Evolutionary conservation across 2,888 invertebrate species (phyloP), one percentile per base, ranked within the genome.

Genomic region (Nomada hirtipes): DNA sequence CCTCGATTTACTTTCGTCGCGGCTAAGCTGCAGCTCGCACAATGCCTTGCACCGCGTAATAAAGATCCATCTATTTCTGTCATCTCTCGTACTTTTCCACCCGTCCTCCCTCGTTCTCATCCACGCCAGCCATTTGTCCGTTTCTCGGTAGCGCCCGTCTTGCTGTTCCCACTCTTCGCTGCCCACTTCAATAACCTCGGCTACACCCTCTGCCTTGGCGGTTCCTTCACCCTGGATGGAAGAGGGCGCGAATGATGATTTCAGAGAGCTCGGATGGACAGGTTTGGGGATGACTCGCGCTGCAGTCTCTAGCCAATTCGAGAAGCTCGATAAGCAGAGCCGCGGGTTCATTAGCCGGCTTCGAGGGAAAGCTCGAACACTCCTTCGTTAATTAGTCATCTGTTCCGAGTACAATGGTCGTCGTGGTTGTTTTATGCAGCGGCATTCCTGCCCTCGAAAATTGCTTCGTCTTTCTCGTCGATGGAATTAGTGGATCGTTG

Each of bases 301-400:
- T 85, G 83, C 83, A 86, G 76, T 84, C 73, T 83, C 18, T 23
- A 26, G 86, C 85, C 88, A 90, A 90, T 90, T 90, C 86, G 88
- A 88, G 79, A 86, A 86, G 82, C 86, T 83, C 83, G 89, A 76
- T 67, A 83, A 79, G 81, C 83, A 78, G 71, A 71, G 80, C 84
- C 86, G 84, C 87, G 83, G 89, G 83, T 90, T 90, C 90, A 89
- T 90, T 86, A 89, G 77, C 84, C 82, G 79, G 76, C 2, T 73
- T 76, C 79, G 77, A 77, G 75, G 65, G 60, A 60, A 82, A 79
- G 85, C 87, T 87, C 84, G 78, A 83, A 87, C 83, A 36, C 1
- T 86, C 85, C 77, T 79, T 82, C 83, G 88, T 90, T 90, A 90
- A 89, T 90, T 90, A 89, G 88, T 90, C 88, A 89, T 90, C 86